Base-by-base conservation (phyloP, 2,113 vertebrate genomes). In the Eretmochelys imbricata region DNA sequence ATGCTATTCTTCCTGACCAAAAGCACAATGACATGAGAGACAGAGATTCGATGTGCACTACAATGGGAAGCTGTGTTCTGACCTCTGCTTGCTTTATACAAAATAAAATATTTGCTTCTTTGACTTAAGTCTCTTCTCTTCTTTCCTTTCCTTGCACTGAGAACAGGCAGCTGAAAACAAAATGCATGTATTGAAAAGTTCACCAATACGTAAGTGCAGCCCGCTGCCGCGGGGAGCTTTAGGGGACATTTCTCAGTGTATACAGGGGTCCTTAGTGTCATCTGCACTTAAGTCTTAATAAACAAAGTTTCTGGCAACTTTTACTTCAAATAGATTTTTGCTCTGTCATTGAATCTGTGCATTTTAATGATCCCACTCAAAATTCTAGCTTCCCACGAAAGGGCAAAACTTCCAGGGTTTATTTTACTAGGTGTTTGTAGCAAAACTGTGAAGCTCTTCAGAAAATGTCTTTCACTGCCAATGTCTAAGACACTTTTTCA, bases 21-120 rank as follows among this genome's bases (percentile, higher is more conserved):
- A 46, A 75, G 51, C 72, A 54, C 80, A 1, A 6, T 11, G 69
- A 46, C 54, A 3, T 0, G 13, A 19, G 4, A 46, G 76, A 84
- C 87, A 79, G 59, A 0, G 3, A 79, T 16, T 3, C 0, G 35
- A 75, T 0, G 48, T 3, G 9, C 4, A 31, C 24, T 81, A 82
- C 4, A 0, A 0, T 1, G 17, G 76, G 89, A 46, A 57, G 35
- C 79, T 54, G 51, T 6, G 1, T 46, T 72, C 6, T 1, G 51
- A 6, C 38, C 54, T 29, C 90, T 82, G 95, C 91, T 90, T 92
- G 91, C 93, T 85, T 97, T 95, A 93, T 91, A 96, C 97, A 94
- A 93, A 98, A 98, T 98, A 98, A 98, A 98, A 88, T 54, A 59
- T 46, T 90, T 57, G 94, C 95, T 96, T 91, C 94, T 95, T 96